Evolutionary conservation across 1,140 invertebrate species (phyloP).

Genomic region (Coenobita brevimanus): DNA sequence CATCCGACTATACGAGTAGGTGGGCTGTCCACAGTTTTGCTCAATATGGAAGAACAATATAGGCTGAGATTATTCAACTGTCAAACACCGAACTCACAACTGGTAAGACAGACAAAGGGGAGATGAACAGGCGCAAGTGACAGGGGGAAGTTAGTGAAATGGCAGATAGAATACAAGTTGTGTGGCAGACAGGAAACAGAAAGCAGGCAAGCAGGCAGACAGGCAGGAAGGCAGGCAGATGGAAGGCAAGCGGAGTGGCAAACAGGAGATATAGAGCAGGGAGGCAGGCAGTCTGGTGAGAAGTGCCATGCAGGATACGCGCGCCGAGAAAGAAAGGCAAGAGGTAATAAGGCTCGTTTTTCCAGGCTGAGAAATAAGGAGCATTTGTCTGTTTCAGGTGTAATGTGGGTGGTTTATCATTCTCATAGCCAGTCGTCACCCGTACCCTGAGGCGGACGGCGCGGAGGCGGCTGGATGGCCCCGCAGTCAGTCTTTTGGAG

Average conservation of each 20-base stretch:
- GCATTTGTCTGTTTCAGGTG: constrained; percentile 69
- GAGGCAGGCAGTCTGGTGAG: neutral
- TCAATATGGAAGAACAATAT: too few relatives aligned
- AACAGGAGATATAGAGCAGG: neutral
- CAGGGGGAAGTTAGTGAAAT: neutral
- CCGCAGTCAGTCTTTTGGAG: constrained; percentile 25
- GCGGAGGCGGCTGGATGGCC: constrained; percentile 17
- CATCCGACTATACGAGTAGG: too few relatives aligned
- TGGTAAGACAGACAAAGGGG: too few relatives aligned
- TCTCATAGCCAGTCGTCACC: constrained; percentile 70
- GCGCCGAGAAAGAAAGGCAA: constrained; percentile 36
- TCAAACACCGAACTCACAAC: too few relatives aligned
- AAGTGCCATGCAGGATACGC: neutral
- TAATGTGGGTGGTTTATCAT: constrained; percentile 69
- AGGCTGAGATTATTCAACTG: too few relatives aligned
- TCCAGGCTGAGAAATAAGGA: constrained; percentile 67
- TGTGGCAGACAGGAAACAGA: too few relatives aligned
- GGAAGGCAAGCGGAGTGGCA: neutral
- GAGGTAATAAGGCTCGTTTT: constrained; percentile 67
- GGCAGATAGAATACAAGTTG: too few relatives aligned
- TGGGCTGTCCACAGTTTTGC: too few relatives aligned
- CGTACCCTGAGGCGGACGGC: constrained; percentile 40
- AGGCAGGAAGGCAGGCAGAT: neutral
- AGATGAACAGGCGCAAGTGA: neutral
- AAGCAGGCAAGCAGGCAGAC: too few relatives aligned